A percentile compares a stretch with the other conserved stretches of the same genome.
These are phyloP conservation scores for Rhadinocentrus ornatus DNA, from an alignment of 2,797 vertebrate genomes.

Conservation along the genomic window DNA sequence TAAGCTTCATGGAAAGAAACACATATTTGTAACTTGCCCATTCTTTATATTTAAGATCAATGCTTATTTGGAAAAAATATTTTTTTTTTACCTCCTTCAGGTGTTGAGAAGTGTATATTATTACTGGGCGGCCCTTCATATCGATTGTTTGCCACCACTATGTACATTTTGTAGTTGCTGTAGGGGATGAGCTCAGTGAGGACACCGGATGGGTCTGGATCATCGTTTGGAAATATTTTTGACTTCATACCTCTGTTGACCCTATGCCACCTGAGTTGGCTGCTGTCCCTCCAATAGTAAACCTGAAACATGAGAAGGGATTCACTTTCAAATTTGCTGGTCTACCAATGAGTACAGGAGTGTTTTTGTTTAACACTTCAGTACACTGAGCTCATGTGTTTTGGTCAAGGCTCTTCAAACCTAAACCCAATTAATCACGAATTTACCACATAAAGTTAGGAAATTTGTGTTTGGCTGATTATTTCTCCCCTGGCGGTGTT, in stretches of 20 bases:
- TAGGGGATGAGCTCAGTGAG: conserved; percentile 91
- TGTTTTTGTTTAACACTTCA: neutral
- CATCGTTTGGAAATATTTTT: conserved; percentile 86
- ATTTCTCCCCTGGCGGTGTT: too few species aligned
- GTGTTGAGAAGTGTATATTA: conserved; percentile 91
- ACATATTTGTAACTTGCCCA: conserved; percentile 5
- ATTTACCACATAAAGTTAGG: neutral
- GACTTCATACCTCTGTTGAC: conserved; percentile 91
- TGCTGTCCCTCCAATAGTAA: conserved; percentile 98
- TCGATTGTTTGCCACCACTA: conserved; percentile 93
- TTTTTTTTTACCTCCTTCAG: conserved; percentile 91
- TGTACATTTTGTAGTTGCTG: conserved; percentile 96
- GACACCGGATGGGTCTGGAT: conserved; percentile 87
- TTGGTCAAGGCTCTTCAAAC: neutral
- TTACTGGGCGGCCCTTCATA: conserved; percentile 93
- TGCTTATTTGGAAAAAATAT: neutral
- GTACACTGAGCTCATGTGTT: neutral
- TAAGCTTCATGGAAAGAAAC: neutral
- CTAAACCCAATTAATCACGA: neutral
- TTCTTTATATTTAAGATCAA: neutral
- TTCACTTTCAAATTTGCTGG: conserved; percentile 4
- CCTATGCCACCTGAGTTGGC: conserved; percentile 91
- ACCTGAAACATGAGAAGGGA: conserved; percentile 80
- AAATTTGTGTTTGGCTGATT: too few species aligned
- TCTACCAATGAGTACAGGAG: neutral